These are phyloP conservation scores for Tribolium castaneum DNA, from an alignment of 1,140 invertebrate species.

Conservation along the genomic window DNA sequence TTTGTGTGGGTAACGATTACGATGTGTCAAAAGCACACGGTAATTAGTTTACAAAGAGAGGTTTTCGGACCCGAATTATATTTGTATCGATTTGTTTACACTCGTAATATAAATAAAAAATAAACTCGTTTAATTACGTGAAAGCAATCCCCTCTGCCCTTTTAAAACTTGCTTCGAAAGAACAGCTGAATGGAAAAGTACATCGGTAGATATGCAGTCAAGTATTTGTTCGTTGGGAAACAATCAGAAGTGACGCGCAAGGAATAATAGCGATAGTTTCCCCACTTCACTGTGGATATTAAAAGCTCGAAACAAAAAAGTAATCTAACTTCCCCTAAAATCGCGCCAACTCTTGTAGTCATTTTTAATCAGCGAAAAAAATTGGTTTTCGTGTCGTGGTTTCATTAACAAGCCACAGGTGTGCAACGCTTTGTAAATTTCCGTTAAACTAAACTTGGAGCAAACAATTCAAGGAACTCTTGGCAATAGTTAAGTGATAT, in stretches of 20 bases:
- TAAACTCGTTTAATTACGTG: too few species aligned
- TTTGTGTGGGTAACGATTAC: too few species aligned
- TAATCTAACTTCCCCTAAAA: not conserved
- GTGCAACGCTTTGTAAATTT: not conserved
- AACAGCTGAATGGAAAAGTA: not conserved
- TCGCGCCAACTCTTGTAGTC: not conserved
- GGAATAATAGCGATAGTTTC: not conserved
- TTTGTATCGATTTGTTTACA: too few species aligned
- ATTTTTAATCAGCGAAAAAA: too few species aligned
- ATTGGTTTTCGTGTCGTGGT: not conserved
- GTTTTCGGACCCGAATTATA: too few species aligned
- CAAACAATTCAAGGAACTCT: slow-evolving; percentile 21
- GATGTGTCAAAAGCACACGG: too few species aligned
- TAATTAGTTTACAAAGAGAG: too few species aligned
- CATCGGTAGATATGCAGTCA: not conserved
- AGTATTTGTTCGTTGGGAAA: not conserved
- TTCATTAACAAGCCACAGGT: slow-evolving; percentile 10
- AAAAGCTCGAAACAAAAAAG: not conserved
- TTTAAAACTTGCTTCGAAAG: not conserved
- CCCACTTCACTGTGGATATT: not conserved
- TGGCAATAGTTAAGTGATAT: slow-evolving; percentile 3
- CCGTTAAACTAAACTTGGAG: not conserved
- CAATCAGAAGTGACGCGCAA: not conserved
- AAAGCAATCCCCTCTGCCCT: not conserved
- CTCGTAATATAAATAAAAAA: too few species aligned